Evolutionary conservation across 1,140 invertebrate genomes (phyloP), one percentile per base, ranked within the genome.

Genomic region (Alviniconcha marisindica): DNA sequence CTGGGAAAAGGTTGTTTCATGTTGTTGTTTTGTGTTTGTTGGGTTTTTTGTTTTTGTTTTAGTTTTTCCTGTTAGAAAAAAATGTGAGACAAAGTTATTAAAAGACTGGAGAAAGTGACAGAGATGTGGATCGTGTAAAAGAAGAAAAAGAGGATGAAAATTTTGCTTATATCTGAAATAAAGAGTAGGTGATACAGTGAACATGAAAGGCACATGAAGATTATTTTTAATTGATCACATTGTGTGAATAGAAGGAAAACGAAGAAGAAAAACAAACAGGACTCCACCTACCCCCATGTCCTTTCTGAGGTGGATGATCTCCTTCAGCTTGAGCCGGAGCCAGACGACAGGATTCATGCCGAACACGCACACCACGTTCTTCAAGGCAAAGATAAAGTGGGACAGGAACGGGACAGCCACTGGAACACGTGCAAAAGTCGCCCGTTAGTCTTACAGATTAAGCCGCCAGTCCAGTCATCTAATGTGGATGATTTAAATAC

Each of bases 291-390:
- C 90, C 81, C 89, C 89, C 66, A 90, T 85, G 44, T 84, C 83
- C 48, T 83, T 87, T 28, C 90, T 77, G 24, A 90, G 86, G 0
- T 82, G 73, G 15, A 90, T 89, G 36, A 91, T 87, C 28, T 88
- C 89, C 24, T 69, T 85, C 81, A 91, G 82, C 54, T 86, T 85
- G 56, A 86, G 73, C 14, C 87, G 82, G 0, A 91, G 84, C 87
- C 88, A 90, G 12, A 89, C 86, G 0, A 91, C 89, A 12, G 90
- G 89, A 73, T 90, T 91, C 89, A 90, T 90, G 24, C 89, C 89
- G 74, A 91, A 90, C 54, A 90, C 7, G 14, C 88, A 81, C 21
- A 91, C 89, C 33, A 91, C 77, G 63, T 90, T 90, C 86, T 91
- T 91, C 15, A 91, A 14, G 28, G 87, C 87, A 83, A 91, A 90